These are phyloP conservation scores for Passer montanus DNA, from an alignment of 2,113 vertebrate species.

Conservation along the genomic window DNA sequence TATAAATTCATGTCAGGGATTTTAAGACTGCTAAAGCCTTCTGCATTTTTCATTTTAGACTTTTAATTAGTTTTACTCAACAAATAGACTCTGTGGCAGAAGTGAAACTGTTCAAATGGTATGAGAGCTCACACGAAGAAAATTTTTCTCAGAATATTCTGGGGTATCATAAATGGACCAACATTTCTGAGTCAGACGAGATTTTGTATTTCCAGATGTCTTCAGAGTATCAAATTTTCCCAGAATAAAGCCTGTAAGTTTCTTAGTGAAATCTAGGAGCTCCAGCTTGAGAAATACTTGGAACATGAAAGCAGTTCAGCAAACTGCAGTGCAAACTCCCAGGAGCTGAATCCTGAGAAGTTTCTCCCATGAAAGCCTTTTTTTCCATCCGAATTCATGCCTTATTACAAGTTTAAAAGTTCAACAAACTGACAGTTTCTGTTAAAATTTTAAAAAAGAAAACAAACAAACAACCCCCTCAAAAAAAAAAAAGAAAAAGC, in stretches of 20 bases:
- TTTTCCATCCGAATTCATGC: not conserved
- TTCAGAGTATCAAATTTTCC: not conserved
- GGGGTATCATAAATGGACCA: not conserved
- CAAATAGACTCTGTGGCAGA: not conserved
- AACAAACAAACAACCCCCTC: fast-evolving
- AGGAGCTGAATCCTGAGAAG: not conserved
- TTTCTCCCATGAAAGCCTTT: not conserved
- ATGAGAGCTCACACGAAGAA: not conserved
- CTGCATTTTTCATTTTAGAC: not conserved
- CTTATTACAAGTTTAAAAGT: not conserved
- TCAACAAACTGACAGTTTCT: not conserved
- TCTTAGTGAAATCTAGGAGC: not conserved
- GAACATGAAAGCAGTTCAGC: not conserved
- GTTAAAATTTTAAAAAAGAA: not conserved
- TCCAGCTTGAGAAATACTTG: not conserved
- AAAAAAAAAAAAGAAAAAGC: no score
- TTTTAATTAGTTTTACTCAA: not conserved
- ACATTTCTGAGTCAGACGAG: not conserved
- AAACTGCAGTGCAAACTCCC: not conserved
- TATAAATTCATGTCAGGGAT: not conserved
- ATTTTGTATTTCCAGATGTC: not conserved
- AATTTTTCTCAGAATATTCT: not conserved
- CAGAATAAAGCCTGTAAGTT: not conserved
- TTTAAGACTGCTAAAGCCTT: not conserved
- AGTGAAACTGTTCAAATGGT: not conserved